Base-by-base conservation (phyloP, 1,140 invertebrate genomes). In the Drosophila equinoxialis region DNA sequence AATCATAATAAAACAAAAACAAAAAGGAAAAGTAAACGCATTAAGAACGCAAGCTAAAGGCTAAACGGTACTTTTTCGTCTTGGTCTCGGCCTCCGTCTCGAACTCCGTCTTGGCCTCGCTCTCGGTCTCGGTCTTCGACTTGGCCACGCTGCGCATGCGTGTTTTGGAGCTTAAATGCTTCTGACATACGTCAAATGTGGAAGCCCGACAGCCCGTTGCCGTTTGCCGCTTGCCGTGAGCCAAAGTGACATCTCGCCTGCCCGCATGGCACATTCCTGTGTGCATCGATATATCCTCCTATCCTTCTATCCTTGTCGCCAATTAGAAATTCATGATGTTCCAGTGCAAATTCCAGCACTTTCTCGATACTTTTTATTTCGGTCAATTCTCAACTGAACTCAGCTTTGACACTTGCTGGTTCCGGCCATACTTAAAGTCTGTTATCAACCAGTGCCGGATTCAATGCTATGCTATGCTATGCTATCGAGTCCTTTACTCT, bases 101-200 rank as follows among this genome's bases (percentile, higher is more conserved):
- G 1, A 1, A 17, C 17, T 1, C 17, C 17, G 17, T 17, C 17
- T 17, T 17, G 17, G 17, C 17, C 17, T 63, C 45, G 66, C 42
- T 37, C 59, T 62, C 3, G 30, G 30, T 26, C 26, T 5, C 4
- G 26, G 26, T 26, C 26, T 5, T 26, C 26, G 26, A 6, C 30
- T 30, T 30, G 30, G 60, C 14, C 35, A 66, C 61, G 69, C 70
- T 79, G 79, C 79, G 78, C 79, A 77, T 81, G 79, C 79, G 79
- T 70, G 74, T 60, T 65, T 59, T 66, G 78, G 78, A 80, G 73
- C 78, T 80, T 80, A 81, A 81, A 81, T 81, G 79, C 78, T 79
- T 80, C 77, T 81, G 79, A 78, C 79, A 81, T 81, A 80, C 79
- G 79, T 80, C 79, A 80, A 81, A 78, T 81, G 45, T 20, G 17